Percentiles rank a stretch among this genome's conserved stretches.
Evolutionary conservation across 2,113 vertebrate species (phyloP).

Genomic region (Ophiodon elongatus): DNA sequence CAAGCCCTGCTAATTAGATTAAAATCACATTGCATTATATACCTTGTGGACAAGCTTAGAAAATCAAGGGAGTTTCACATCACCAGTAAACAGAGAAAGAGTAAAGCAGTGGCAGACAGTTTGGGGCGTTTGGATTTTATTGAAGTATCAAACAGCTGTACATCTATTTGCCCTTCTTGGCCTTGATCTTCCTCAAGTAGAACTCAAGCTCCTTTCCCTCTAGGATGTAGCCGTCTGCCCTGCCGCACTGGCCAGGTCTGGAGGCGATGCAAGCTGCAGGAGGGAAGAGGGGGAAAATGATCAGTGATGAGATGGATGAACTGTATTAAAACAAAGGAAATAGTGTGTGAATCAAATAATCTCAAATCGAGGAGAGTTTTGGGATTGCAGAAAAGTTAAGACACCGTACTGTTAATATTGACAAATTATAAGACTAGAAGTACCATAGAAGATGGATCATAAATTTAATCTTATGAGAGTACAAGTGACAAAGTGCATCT

Average conservation of each 20-base stretch:
- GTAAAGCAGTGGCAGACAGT: neutral
- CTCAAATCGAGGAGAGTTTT: too few species aligned
- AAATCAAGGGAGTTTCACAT: neutral
- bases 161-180: slow-evolving; percentile 99
- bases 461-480: neutral
- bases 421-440: neutral
- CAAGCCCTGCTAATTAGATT: neutral
- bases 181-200: slow-evolving; percentile 99
- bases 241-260: slow-evolving; percentile 96
- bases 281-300: neutral
- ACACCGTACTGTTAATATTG: neutral
- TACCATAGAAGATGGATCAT: neutral
- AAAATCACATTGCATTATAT: neutral
- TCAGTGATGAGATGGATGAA: too few species aligned
- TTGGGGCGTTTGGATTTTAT: slow-evolving; percentile 78
- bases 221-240: slow-evolving; percentile 95
- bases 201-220: slow-evolving; percentile 99
- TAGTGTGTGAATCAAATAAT: neutral
- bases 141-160: slow-evolving; percentile 83
- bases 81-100: neutral
- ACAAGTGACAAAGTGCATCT: neutral
- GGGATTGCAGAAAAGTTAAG: neutral
- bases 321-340: too few species aligned
- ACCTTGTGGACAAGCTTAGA: neutral
- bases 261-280: slow-evolving; percentile 94